Evolutionary conservation across 1,140 invertebrate genomes (phyloP), one percentile per base, ranked within the genome.

Genomic region (Drosophila burlai): DNA sequence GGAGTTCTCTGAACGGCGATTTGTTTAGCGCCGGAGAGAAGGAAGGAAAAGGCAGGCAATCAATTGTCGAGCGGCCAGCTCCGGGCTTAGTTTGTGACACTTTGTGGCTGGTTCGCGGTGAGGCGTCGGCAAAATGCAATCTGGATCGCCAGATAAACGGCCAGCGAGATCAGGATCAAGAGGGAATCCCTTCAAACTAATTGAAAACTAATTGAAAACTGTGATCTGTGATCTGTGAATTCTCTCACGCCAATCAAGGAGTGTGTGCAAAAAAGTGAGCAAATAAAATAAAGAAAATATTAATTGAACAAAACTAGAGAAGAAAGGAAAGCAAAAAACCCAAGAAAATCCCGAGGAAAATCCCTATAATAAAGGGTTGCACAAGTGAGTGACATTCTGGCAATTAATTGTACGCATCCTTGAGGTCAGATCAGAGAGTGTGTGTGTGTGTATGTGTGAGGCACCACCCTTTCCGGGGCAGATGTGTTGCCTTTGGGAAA

Each of bases 211-310:
- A 36, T 40, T 16, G 9, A 46, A 43, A 38, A 36, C 43, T 29
- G 34, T 40, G 31, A 29, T 42, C 36, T 40, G 75, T 42, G 43
- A 34, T 42, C 36, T 40, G 75, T 42, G 43, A 34, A 68, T 69
- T 87, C 47, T 89, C 84, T 89, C 84, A 89, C 84, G 84, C 59
- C 78, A 89, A 89, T 89, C 80, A 87, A 81, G 71, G 55, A 8
- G 46, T 18, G 26, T 31, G 50, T 68, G 49, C 29, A 29, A 16
- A 45, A 61, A 55, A 54, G 34, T 40, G 59, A 60, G 69, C 54
- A 68, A 83, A 66, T 60, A 49, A 16, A 49, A 16, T 24, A n/a
- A 36, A 3, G 21, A n/a, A 52, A 68, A 26, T 24, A 16, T n/a
- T 83, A 83, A 87, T 87, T 89, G 66, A 83, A 87, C 29, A 75